Evolutionary conservation across 2,888 invertebrate genomes (phyloP), one percentile per base, ranked within the genome.

Genomic region (Ormyrus thymus): DNA sequence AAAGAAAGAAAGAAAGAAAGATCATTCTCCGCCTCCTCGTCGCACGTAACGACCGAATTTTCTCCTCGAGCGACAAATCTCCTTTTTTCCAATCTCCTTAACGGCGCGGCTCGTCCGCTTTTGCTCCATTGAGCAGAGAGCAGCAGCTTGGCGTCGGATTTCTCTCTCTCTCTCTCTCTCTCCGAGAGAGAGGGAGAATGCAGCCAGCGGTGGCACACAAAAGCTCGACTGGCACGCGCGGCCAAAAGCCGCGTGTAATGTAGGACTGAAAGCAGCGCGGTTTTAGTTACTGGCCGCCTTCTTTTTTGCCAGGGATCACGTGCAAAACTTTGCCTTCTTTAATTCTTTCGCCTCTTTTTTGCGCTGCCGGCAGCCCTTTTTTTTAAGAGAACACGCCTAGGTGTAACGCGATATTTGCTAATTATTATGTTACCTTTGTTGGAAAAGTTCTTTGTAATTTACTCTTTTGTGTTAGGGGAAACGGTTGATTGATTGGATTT

Each of bases 31-130:
- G 43, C 13, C 10, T 45, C 50, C 13, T 62, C 45, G 62, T 15
- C 50, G 46, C 15, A n/a, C 56, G 29, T 58, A 78, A 59, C 10
- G 50, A 62, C 55, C 7, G 13, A 58, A 68, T 69, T 50, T 62
- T 48, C 56, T 55, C 59, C 61, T 43, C 50, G 62, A 51, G 62
- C 58, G 73, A 74, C 56, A 74, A 78, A 68, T 78, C 69, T 69
- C 15, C 55, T 62, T 73, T 29, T 62, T 50, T 50, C 53, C 62
- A 68, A 73, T 69, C 78, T 73, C 13, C 69, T 78, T 53, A 69
- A 69, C 66, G 59, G 51, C 46, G 13, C 43, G 29, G 29, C 29
- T 53, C 48, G 29, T 68, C 29, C 66, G 59, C 61, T 65, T 65
- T 65, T 48, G 61, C 43, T 50, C 10, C 71, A 43, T 71, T 71